phyloP scores from a whole-genome alignment of 2,888 invertebrate species.

The Doris montereyensis region DNA sequence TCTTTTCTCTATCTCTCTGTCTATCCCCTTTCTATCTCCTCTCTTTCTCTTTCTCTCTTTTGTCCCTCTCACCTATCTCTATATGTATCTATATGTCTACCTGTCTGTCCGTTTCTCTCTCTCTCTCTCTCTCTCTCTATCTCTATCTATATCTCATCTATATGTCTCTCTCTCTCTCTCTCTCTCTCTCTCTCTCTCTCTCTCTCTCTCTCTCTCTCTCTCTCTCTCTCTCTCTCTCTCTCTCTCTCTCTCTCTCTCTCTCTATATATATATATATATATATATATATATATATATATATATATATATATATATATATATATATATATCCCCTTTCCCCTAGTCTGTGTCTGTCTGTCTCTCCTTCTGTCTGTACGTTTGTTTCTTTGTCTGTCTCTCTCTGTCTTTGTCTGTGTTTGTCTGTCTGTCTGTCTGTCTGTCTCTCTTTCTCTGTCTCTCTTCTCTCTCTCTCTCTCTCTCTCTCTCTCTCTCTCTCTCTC shows the following conservation, averaged over 20 bases:
- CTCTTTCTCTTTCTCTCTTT: too few relatives aligned
- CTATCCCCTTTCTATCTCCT: too few relatives aligned
- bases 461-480: constrained; percentile 16
- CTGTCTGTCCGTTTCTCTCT: too few relatives aligned
- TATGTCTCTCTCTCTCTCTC: too few relatives aligned
- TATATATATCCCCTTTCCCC: background rate
- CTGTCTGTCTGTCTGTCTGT: background rate
- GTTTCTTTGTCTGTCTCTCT: background rate
- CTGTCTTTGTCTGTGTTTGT: background rate
- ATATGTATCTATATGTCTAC: too few relatives aligned
- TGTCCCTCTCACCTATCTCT: too few relatives aligned
- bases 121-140: too few relatives aligned
- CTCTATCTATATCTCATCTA: too few relatives aligned
- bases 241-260: background rate
- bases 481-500: background rate
- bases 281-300: background rate
- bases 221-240: background rate
- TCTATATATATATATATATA: background rate
- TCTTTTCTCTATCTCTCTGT: too few relatives aligned
- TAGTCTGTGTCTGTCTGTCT: background rate
- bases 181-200: background rate
- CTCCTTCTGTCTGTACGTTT: background rate
- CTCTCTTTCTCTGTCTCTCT: background rate
- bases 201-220: background rate
- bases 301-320: constrained; percentile 7